These are phyloP conservation scores for Catagonus wagneri DNA, from an alignment of 2,113 vertebrate genomes.

Conservation along the genomic window DNA sequence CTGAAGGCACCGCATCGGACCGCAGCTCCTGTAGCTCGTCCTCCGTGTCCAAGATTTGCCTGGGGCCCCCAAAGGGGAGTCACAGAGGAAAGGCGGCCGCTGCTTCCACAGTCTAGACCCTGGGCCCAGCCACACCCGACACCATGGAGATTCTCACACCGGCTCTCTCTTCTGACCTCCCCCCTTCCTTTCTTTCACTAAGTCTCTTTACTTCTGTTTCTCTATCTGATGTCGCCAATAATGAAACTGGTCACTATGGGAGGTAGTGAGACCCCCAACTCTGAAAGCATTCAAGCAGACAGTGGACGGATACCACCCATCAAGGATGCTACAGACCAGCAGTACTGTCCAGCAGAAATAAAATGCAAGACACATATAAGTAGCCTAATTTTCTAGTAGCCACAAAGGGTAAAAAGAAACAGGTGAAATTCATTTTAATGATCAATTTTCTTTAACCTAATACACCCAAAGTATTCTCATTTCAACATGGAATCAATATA, in stretches of 20 bases:
- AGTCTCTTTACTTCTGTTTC: not conserved
- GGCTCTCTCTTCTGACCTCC: not conserved
- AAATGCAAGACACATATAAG: not conserved
- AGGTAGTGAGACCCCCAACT: not conserved
- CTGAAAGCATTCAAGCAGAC: not conserved
- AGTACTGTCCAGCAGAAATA: not conserved
- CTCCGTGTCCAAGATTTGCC: slow-evolving; percentile 93
- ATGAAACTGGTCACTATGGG: not conserved
- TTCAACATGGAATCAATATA: slow-evolving; percentile 34
- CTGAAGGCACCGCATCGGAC: slow-evolving; percentile 93
- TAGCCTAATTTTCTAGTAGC: not conserved
- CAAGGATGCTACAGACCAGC: not conserved
- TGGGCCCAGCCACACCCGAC: not conserved
- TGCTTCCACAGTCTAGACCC: not conserved
- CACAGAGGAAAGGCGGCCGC: slow-evolving; percentile 16
- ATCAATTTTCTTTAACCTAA: slow-evolving; percentile 52
- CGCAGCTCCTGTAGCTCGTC: slow-evolving; percentile 95
- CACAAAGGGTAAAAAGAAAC: slow-evolving; percentile 31
- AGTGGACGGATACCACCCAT: not conserved
- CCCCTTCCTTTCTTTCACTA: not conserved
- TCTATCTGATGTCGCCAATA: not conserved
- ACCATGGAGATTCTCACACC: not conserved
- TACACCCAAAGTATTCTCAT: slow-evolving; percentile 8
- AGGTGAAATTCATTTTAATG: not conserved
- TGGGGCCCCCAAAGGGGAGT: slow-evolving; percentile 74